Conservation (phyloP, 2,113 vertebrate genomes). For the Gorsachius goisagi region DNA sequence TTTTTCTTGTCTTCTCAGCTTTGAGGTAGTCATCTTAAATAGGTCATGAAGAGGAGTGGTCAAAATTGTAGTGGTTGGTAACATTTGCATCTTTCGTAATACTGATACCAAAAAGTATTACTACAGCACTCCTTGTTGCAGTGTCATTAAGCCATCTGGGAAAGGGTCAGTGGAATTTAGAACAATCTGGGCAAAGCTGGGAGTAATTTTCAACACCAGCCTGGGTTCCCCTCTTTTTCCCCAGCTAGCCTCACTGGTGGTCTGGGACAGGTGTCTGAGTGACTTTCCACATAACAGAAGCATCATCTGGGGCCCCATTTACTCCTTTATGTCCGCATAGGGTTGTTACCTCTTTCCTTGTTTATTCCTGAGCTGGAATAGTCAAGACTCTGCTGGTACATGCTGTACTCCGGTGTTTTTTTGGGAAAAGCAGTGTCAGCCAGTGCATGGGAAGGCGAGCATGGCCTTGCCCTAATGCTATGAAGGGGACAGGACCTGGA, state of each 20-base stretch:
- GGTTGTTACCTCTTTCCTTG: neutral
- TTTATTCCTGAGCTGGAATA: neutral
- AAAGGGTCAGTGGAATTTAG: neutral
- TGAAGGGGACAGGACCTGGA: neutral
- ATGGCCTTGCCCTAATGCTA: neutral
- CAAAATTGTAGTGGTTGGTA: neutral
- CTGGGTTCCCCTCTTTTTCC: neutral
- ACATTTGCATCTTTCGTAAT: neutral
- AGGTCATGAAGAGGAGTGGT: neutral
- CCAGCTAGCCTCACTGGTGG: neutral
- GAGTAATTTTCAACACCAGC: neutral
- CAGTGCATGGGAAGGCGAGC: neutral
- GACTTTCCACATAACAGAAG: neutral
- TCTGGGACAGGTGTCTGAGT: neutral
- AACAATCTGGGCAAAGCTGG: neutral
- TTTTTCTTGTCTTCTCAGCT: neutral
- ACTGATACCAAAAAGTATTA: neutral
- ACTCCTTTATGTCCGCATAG: rapidly evolving
- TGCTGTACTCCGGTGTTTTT: neutral
- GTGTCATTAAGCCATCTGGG: neutral
- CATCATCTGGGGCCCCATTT: neutral
- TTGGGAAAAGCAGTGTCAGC: neutral
- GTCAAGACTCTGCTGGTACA: neutral
- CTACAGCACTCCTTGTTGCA: neutral
- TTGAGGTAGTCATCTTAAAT: neutral